Base-by-base conservation (phyloP, 2,113 vertebrate species). In the Ardeotis arabs region DNA sequence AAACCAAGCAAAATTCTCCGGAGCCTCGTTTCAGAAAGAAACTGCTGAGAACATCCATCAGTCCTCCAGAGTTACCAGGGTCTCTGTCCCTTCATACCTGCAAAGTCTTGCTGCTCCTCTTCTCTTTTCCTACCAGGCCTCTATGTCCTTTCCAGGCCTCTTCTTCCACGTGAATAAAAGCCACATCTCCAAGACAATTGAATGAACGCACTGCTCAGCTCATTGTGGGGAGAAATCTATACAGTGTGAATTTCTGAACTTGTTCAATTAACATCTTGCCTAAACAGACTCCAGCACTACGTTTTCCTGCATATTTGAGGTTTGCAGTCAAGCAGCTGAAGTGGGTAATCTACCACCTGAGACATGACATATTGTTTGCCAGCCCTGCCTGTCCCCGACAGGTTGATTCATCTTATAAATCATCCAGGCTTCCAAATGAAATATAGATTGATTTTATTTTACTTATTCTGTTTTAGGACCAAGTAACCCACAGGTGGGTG, bases 401-500 rank as follows among this genome's bases (percentile, higher is more conserved):
- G 77, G 28, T 49, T 72, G 52, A 85, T 75, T 89, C 76, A 82
- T 70, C 84, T 84, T 78, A 81, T 62, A 92, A 87, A 95, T 56
- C n/a, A 82, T 64, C 58, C 68, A 44, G 59, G 27, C 58, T 84
- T 88, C 50, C 84, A 90, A n/a, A 77, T 52, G 50, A 93, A 78
- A 78, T 95, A 64, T 19, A 78, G 41, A 81, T 67, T 64, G 27
- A 76, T 84, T 82, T 91, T 68, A 23, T 86, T 93, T 96, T 67
- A 23, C 59, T 86, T 78, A 13, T 55, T 93, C 87, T 84, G 56
- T 87, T 87, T 89, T 69, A 84, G 33, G 37, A 93, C 28, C 41
- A 86, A 89, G 53, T 9, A 87, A 37, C 60, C 18, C 56, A 49
- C 35, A 73, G 67, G 56, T 55, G 58, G 49, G 58, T 79, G 62